Base-by-base conservation (phyloP, 2,113 vertebrate genomes). In the Hirundichthys speculiger region DNA sequence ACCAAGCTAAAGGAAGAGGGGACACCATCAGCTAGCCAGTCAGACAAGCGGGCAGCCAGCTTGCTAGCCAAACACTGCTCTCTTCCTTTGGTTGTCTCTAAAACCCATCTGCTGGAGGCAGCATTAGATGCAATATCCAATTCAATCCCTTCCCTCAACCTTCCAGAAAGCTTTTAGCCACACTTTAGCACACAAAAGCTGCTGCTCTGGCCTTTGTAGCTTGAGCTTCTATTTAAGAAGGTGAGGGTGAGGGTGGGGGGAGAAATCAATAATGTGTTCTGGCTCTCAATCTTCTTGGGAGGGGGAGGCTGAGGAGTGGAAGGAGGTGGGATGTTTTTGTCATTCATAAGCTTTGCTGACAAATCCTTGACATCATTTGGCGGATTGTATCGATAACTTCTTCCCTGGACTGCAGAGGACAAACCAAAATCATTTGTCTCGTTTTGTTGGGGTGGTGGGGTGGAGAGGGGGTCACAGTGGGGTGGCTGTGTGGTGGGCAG, bases 361-460 rank as follows among this genome's bases (percentile, higher is more conserved):
- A 98, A 98, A 98, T 96, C 95, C 95, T 95, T 95, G 94, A 96
- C 96, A 96, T 95, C 94, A 96, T 95, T 94, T 94, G 89, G 80
- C 79, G 89, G 95, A 93, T 96, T 92, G 94, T 96, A 98, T 98
- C 93, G 93, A 98, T 96, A 96, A 95, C 93, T 94, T 96, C 93
- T 94, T 95, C 92, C 93, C 74, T 71, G 91, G 70, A 69, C 94
- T 89, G 94, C 91, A 92, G 93, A 97, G 95, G 95, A 96, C 94
- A 95, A 96, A 98, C 95, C 96, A 92, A 96, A 96, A 96, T 95
- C 93, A 95, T 96, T 96, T 96, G 95, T 96, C 94, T 95, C 94
- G 94, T 94, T 94, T 93, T 92, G 93, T 93, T 93, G 89, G 78
- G 93, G 92, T 79, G 64, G 62, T 43, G 53, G 53, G 43, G 64